Conservation (phyloP, 1,140 invertebrate genomes). For the Caenorhabditis inopinata region DNA sequence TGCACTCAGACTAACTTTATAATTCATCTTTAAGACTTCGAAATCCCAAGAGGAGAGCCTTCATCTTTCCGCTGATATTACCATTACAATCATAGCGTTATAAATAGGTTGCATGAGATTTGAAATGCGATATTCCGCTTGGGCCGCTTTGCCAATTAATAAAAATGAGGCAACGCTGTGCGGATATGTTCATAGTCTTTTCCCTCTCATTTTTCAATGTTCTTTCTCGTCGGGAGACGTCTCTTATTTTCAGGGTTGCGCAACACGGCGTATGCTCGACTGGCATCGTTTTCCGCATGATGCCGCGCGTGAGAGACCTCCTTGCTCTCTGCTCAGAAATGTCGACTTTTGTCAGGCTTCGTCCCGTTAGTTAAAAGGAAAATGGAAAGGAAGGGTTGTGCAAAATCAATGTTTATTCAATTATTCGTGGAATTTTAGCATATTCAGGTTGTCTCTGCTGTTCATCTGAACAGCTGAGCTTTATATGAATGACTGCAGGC, state of each 20-base stretch:
- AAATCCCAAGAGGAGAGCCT: neutral
- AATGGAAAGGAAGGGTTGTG: neutral
- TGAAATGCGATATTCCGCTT: conserved; percentile 30
- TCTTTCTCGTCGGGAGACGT: neutral
- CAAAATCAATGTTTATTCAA: conserved; percentile 31
- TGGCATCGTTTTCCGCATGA: neutral
- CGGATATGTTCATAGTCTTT: neutral
- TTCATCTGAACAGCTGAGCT: neutral
- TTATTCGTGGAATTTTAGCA: neutral
- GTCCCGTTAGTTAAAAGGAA: neutral
- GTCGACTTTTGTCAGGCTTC: neutral
- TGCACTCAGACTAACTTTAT: neutral
- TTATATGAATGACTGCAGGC: neutral
- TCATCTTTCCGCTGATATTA: neutral
- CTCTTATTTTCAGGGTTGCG: conserved; percentile 11
- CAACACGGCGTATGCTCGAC: neutral
- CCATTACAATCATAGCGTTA: conserved; percentile 21
- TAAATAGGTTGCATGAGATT: conserved; percentile 8
- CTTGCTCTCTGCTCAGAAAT: neutral
- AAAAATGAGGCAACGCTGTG: neutral
- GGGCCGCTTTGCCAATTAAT: conserved; percentile 6
- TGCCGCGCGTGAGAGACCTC: neutral
- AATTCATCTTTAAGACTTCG: neutral
- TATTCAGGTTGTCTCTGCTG: neutral
- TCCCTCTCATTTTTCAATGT: neutral